Evolutionary conservation across 2,113 vertebrate species (phyloP).

Genomic region (Terrapene triunguis): DNA sequence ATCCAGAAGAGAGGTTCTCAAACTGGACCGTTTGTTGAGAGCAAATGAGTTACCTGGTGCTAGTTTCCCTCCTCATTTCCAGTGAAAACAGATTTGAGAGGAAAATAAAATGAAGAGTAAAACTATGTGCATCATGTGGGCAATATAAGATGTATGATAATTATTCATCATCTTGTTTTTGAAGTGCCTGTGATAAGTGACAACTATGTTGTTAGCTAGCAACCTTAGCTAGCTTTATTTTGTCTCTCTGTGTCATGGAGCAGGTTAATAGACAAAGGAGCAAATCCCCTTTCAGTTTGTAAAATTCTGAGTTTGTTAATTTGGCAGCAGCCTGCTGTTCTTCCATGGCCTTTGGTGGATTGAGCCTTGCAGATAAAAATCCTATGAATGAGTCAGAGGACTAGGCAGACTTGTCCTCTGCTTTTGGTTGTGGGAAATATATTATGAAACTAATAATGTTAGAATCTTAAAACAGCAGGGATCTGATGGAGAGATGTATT

Average conservation of each 20-base stretch:
- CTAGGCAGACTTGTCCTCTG: neutral
- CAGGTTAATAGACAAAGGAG: neutral
- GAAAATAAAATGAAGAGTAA: neutral
- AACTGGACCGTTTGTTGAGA: neutral
- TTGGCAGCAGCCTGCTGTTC: neutral
- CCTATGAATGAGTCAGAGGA: neutral
- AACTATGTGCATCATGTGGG: neutral
- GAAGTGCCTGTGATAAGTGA: neutral
- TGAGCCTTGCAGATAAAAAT: neutral
- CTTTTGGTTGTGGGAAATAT: neutral
- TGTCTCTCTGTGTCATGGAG: too few species aligned
- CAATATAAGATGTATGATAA: neutral
- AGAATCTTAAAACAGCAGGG: neutral
- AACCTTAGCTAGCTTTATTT: neutral
- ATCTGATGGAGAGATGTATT: neutral
- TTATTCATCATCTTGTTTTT: neutral
- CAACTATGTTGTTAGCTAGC: fast-evolving
- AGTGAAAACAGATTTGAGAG: neutral
- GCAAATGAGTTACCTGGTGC: neutral
- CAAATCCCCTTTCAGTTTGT: neutral
- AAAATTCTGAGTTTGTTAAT: neutral
- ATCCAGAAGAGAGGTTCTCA: neutral
- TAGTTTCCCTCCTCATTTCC: neutral
- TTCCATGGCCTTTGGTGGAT: neutral
- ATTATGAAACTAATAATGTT: neutral